phyloP scores from a whole-genome alignment of 2,888 invertebrate species.

The Drosophila prostipennis region DNA sequence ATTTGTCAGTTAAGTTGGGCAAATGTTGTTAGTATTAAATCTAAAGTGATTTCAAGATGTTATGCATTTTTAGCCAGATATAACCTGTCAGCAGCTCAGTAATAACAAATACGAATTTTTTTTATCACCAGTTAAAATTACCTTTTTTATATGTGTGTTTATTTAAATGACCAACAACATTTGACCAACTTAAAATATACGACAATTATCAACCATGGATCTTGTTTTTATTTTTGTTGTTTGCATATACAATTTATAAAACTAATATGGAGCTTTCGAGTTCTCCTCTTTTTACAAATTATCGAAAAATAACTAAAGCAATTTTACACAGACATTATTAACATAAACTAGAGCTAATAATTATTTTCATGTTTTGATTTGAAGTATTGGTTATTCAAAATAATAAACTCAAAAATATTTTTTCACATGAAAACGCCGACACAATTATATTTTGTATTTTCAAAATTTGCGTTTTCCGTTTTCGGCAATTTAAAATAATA shows the following conservation, averaged over 20 bases:
- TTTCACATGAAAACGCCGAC: constrained; percentile 21
- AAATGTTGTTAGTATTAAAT: constrained; percentile 44
- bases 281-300: constrained; percentile 64
- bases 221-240: constrained; percentile 22
- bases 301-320: constrained; percentile 72
- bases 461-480: constrained; percentile 30
- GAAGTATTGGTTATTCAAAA: constrained; percentile 26
- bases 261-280: constrained; percentile 53
- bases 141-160: not conserved
- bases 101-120: not conserved
- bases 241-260: constrained; percentile 66
- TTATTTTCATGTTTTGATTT: constrained; percentile 2
- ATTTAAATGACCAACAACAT: constrained; percentile 43
- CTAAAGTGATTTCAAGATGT: not conserved
- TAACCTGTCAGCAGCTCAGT: not conserved
- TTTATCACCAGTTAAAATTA: not conserved
- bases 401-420: constrained; percentile 17
- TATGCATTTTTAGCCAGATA: not conserved
- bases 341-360: constrained; percentile 56
- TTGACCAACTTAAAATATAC: constrained; percentile 42
- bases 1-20: constrained; percentile 50
- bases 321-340: constrained; percentile 61
- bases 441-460: constrained; percentile 1
- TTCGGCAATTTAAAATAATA: constrained; percentile 45
- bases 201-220: constrained; percentile 55